Base-by-base conservation (phyloP, 2,888 invertebrate species). In the Allolobophora icterica region DNA sequence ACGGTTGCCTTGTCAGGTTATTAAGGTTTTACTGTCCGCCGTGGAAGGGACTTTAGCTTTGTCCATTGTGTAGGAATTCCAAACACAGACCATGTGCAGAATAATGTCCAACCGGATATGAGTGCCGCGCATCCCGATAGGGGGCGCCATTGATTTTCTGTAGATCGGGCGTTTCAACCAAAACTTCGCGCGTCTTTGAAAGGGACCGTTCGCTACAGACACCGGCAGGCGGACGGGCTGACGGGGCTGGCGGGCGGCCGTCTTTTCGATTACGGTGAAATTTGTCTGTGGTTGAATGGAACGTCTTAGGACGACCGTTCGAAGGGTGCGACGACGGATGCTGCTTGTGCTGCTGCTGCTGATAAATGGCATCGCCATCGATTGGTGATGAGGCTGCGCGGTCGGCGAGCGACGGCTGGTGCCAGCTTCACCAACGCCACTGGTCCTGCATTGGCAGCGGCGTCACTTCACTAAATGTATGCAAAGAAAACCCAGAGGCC, bases 381-480 rank as follows among this genome's bases (percentile, higher is more conserved):
- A 71, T 71, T 71, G 71, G 71, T 71, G 6, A n/a, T 71, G 71
- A 71, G 71, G n/a, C 4, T 30, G 8, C 38, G 38, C n/a, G 8
- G 71, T 71, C 71, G 3, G 71, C 71, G 71, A 30, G 71, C 71
- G 30, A 71, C 71, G 8, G n/a, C n/a, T 71, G n/a, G 71, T 71
- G 71, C 30, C 71, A 71, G 71, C 71, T 17, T 52, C 52, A 52
- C n/a, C 71, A n/a, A n/a, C 30, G 11, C 71, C 71, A 71, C 71
- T n/a, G 30, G 71, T n/a, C 71, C n/a, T 30, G 71, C 71, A 71
- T n/a, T n/a, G n/a, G 52, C 45, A 38, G 52, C 52, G 21, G 71
- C 71, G 71, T 71, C 71, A n/a, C 71, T n/a, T 71, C n/a, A n/a
- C 30, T 71, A 71, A 71, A 71, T 71, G 71, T 71, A 71, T 71